A percentile compares a stretch with the other conserved stretches of the same genome.
These are phyloP conservation scores for Odontomachus brunneus DNA, from an alignment of 1,140 invertebrate species.

Conservation along the genomic window DNA sequence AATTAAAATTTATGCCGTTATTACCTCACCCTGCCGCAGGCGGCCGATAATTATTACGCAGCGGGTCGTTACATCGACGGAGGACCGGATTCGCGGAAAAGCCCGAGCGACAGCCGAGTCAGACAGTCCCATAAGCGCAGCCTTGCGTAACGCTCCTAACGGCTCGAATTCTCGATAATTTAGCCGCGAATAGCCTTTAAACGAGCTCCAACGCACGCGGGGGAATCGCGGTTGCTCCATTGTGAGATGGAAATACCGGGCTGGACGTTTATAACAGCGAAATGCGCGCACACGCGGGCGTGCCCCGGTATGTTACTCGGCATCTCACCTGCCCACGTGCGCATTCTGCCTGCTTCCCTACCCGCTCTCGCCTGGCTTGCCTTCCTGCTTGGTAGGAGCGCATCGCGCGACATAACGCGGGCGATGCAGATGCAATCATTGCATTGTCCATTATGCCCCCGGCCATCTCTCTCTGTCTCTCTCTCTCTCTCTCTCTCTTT, in stretches of 20 bases:
- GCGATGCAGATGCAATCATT: slow-evolving; percentile 41
- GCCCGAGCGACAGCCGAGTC: slow-evolving; percentile 7
- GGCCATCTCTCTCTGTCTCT: not conserved
- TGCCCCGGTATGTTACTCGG: slow-evolving; percentile 48
- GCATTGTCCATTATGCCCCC: slow-evolving; percentile 59
- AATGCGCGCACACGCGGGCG: slow-evolving; percentile 51
- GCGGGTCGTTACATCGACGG: slow-evolving; percentile 7
- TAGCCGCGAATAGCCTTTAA: not conserved
- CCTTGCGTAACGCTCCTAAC: slow-evolving; percentile 32
- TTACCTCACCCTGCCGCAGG: not conserved
- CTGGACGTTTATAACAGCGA: slow-evolving; percentile 37
- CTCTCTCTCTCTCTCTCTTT: no score
- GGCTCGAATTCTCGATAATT: slow-evolving; percentile 23
- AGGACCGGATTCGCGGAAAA: slow-evolving; percentile 34
- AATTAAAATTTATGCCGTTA: slow-evolving; percentile 11
- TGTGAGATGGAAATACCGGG: slow-evolving; percentile 10
- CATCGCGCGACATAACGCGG: slow-evolving; percentile 7
- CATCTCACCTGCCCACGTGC: slow-evolving; percentile 70
- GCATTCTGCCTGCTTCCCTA: slow-evolving; percentile 34
- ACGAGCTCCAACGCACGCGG: not conserved
- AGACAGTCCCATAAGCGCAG: slow-evolving; percentile 42
- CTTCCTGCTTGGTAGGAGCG: slow-evolving; percentile 35
- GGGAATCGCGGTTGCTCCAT: not conserved
- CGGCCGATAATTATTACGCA: slow-evolving; percentile 22
- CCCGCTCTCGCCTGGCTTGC: slow-evolving; percentile 3